Base-by-base conservation (phyloP, 2,797 vertebrate species). In the Gorsachius magnificus region DNA sequence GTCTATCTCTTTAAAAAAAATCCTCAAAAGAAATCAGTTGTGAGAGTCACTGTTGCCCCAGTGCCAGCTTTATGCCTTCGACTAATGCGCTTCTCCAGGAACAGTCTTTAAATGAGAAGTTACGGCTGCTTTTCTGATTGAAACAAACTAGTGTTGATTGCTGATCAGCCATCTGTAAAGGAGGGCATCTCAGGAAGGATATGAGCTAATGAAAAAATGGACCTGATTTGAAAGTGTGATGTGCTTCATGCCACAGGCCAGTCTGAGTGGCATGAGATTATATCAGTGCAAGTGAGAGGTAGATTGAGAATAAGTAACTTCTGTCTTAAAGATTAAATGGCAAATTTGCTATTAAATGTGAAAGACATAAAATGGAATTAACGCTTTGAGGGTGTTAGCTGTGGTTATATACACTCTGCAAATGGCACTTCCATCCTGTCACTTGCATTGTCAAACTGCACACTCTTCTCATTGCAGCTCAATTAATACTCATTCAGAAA, bases 91-190 rank as follows among this genome's bases (percentile, higher is more conserved):
- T 97, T 96, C 96, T 97, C 96, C 95, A 97, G 97, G 95, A 96
- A 90, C 95, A 71, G 96, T 91, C 97, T 97, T 96, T 97, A 98
- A 97, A 98, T 97, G 97, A 98, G 98, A 97, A 98, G 98, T 97
- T 97, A 97, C 93, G 83, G 98, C 97, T 95, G 95, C 97, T 94
- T 92, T 94, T 97, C 97, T 98, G 99, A 99, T 98, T 98, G 99
- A 99, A 99, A 99, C 98, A 99, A 99, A 99, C 99, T 98, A 97
- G 98, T 98, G 97, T 99, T 99, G 99, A 99, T 98, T 98, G 98
- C 99, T 98, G 98, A 98, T 98, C 98, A 99, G 98, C 98, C 99
- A 98, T 98, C 98, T 99, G 98, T 98, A 99, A 99, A 99, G 98
- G 98, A 98, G 98, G 98, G 98, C 98, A 98, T 97, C 97, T 97